These are phyloP conservation scores for Aporrectodea caliginosa DNA, from an alignment of 1,140 invertebrate genomes.

Conservation along the genomic window DNA sequence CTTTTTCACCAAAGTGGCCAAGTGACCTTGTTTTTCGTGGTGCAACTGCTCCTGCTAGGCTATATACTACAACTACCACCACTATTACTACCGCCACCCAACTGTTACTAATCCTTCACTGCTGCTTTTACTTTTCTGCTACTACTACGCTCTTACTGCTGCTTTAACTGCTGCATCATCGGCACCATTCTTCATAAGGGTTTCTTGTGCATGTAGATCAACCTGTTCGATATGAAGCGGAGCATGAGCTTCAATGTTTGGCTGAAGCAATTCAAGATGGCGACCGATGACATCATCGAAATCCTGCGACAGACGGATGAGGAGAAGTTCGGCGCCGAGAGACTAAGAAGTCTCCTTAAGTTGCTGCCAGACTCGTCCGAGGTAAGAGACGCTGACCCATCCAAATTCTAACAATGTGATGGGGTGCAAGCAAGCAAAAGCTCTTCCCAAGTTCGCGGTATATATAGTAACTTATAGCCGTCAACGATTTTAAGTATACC, in stretches of 20 bases:
- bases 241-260: conserved; percentile 98
- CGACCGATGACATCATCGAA: conserved; percentile 86
- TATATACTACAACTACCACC: no score
- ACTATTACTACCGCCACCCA: no score
- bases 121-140: no score
- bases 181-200: not conserved
- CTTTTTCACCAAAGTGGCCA: no score
- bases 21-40: no score
- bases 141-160: no score
- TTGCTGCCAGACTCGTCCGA: conserved; percentile 90
- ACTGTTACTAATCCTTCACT: no score
- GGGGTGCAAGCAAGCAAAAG: conserved; percentile 1
- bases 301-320: conserved; percentile 79
- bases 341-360: conserved; percentile 83
- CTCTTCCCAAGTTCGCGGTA: no score
- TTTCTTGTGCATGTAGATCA: conserved; percentile 40
- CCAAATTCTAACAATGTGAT: not conserved
- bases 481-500: no score
- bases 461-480: no score
- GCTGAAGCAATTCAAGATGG: conserved; percentile 81
- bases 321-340: conserved; percentile 86
- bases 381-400: conserved; percentile 47
- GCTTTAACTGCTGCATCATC: not conserved
- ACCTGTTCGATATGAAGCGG: conserved; percentile 66
- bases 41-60: no score